Conservation (phyloP, 2,888 invertebrate genomes). For the Cephonodes hylas region DNA sequence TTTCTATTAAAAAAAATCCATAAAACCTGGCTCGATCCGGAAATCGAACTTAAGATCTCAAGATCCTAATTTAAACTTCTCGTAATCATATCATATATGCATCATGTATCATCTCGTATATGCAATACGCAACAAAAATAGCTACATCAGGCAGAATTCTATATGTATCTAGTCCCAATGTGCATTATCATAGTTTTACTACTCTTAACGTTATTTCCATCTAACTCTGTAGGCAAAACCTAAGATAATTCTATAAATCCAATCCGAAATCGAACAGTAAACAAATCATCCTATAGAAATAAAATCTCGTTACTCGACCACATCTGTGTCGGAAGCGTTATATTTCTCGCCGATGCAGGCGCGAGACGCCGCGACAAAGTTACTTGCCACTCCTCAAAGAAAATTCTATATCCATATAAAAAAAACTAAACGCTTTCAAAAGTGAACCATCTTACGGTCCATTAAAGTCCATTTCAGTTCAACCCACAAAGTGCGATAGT, state of each 20-base stretch:
- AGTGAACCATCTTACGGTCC: conserved; percentile 21
- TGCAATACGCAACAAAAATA: too few species aligned
- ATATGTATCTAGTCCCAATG: too few species aligned
- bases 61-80: too few species aligned
- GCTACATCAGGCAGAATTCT: too few species aligned
- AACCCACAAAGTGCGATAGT: conserved; percentile 35
- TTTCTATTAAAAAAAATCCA: too few species aligned
- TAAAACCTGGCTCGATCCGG: too few species aligned
- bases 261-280: conserved; percentile 16
- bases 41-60: too few species aligned
- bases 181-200: too few species aligned
- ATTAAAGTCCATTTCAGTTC: conserved; percentile 29
- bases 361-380: conserved; percentile 27
- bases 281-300: conserved; percentile 46
- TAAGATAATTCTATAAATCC: background rate
- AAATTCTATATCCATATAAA: conserved; percentile 47
- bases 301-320: conserved; percentile 66
- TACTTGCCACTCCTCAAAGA: conserved; percentile 54
- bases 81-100: too few species aligned
- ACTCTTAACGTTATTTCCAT: too few species aligned
- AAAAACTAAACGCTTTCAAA: conserved; percentile 18
- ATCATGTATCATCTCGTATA: too few species aligned
- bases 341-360: conserved; percentile 48
- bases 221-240: background rate
- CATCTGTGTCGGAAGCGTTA: conserved; percentile 62